Percentiles rank a stretch among this genome's conserved stretches.
Evolutionary conservation across 2,888 invertebrate species (phyloP).

Genomic region (Nipponacmea schrenckii): DNA sequence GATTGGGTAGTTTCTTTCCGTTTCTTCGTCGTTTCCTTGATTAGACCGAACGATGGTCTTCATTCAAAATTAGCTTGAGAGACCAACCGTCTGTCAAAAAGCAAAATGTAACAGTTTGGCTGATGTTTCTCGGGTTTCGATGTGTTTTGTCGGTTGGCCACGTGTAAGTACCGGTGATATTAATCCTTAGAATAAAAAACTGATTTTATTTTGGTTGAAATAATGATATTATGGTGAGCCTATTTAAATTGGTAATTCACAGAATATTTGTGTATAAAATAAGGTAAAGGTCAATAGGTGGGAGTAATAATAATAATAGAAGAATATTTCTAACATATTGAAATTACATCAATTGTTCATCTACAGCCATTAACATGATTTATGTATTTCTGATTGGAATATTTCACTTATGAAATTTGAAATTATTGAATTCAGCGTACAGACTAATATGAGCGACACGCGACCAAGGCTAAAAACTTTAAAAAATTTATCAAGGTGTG

Average conservation of each 20-base stretch:
- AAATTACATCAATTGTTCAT: too few species aligned
- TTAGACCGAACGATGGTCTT: neutral
- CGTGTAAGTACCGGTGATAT: conserved; percentile 6
- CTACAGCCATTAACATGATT: neutral
- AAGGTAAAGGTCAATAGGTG: too few species aligned
- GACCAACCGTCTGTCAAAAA: neutral
- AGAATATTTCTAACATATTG: too few species aligned
- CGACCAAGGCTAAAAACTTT: neutral
- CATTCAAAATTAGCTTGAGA: conserved; percentile 3
- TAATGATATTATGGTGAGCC: conserved; percentile 1
- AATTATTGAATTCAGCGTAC: neutral
- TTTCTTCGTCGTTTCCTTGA: conserved; percentile 2
- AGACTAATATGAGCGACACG: neutral
- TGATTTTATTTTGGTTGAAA: conserved; percentile 3
- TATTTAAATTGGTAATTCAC: too few species aligned
- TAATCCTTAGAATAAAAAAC: neutral
- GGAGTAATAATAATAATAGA: too few species aligned
- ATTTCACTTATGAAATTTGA: neutral
- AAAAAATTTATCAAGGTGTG: neutral
- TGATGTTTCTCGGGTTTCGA: neutral
- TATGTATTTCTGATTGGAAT: neutral
- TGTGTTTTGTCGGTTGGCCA: neutral
- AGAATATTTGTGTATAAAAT: too few species aligned
- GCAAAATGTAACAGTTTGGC: neutral
- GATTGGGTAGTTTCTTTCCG: neutral